Percentiles rank a stretch among this genome's conserved stretches.
Conservation (phyloP, 2,888 invertebrate species). For the Griposia aprilina region DNA sequence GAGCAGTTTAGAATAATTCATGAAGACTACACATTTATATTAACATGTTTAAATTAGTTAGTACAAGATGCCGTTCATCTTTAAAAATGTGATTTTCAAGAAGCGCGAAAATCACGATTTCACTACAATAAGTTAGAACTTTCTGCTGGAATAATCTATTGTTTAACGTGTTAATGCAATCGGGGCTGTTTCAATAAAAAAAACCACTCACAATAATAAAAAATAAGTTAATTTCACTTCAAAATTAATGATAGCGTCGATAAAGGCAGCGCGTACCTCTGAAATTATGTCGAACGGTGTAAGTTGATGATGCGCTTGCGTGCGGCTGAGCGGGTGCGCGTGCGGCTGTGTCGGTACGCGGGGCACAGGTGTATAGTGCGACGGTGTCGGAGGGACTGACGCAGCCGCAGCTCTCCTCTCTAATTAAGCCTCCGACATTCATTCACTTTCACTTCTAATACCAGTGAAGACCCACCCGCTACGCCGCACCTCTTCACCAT, state of each 20-base stretch:
- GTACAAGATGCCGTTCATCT: not conserved
- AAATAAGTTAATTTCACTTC: slow-evolving; percentile 55
- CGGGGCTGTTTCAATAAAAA: slow-evolving; percentile 20
- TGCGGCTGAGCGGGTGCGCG: slow-evolving; percentile 64
- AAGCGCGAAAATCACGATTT: slow-evolving; percentile 51
- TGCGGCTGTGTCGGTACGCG: slow-evolving; percentile 67
- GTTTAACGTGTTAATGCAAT: not conserved
- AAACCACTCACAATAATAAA: slow-evolving; percentile 58
- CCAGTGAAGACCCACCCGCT: slow-evolving; percentile 85
- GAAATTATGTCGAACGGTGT: slow-evolving; percentile 68
- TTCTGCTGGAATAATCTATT: slow-evolving; percentile 35
- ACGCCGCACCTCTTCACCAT: slow-evolving; percentile 81
- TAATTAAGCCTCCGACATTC: slow-evolving; percentile 90
- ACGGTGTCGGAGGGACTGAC: slow-evolving; percentile 87
- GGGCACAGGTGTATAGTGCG: slow-evolving; percentile 84
- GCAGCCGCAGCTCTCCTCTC: slow-evolving; percentile 87
- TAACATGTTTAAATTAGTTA: not conserved
- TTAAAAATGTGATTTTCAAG: slow-evolving; percentile 3
- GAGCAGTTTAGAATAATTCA: not conserved
- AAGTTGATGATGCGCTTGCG: slow-evolving; percentile 68
- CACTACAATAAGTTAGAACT: slow-evolving; percentile 47
- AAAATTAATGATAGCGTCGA: slow-evolving; percentile 49
- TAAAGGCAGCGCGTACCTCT: slow-evolving; percentile 82
- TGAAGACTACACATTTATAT: not conserved
- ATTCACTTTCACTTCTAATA: slow-evolving; percentile 91